Evolutionary conservation across 2,797 vertebrate genomes (phyloP).

Genomic region (Phalloptychus januarius): DNA sequence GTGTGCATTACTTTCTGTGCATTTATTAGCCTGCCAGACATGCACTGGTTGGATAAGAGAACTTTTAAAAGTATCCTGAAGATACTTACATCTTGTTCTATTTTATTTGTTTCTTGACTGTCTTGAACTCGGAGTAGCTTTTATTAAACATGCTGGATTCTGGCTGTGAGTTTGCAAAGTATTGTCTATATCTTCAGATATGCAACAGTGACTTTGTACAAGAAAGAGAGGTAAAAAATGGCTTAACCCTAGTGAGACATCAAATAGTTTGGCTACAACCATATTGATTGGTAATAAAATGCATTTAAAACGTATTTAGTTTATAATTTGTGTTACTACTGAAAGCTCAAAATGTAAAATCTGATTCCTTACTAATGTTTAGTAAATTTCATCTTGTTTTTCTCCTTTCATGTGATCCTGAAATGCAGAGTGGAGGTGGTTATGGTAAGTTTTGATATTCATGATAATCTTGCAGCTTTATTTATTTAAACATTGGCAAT

Average conservation of each 20-base stretch:
- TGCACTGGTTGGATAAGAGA: background rate
- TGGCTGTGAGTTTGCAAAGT: background rate
- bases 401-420: slow-evolving; percentile 33
- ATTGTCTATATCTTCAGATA: background rate
- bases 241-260: background rate
- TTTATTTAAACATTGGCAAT: background rate
- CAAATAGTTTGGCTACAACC: background rate
- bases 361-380: background rate
- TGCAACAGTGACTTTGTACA: background rate
- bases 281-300: background rate
- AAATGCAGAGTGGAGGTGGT: slow-evolving; percentile 88
- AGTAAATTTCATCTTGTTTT: slow-evolving; percentile 13
- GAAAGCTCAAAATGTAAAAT: background rate
- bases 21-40: background rate
- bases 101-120: background rate
- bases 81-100: background rate
- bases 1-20: background rate
- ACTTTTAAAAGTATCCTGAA: background rate
- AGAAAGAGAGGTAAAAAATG: background rate
- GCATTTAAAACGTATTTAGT: background rate
- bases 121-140: background rate
- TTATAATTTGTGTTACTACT: slow-evolving; percentile 4
- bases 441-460: slow-evolving; percentile 88
- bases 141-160: background rate
- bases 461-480: slow-evolving; percentile 16